These are phyloP conservation scores for Tachuris rubrigastra DNA, from an alignment of 2,113 vertebrate species.

Conservation along the genomic window DNA sequence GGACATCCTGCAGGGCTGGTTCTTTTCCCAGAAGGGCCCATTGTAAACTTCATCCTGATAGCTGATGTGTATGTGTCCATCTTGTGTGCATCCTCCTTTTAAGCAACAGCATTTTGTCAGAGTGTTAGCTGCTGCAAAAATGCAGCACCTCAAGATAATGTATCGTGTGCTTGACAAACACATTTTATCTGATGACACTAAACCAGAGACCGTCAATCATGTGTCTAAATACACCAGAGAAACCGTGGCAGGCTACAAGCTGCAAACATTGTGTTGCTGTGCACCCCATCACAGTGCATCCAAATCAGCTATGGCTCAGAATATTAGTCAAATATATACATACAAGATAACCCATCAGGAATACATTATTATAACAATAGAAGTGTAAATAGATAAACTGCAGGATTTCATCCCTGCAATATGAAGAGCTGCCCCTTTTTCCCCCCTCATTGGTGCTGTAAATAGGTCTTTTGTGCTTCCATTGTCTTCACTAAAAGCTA, in stretches of 20 bases:
- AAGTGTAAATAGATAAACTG: not conserved
- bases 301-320: not conserved
- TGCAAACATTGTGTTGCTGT: not conserved
- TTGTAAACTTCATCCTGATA: not conserved
- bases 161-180: not conserved
- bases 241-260: not conserved
- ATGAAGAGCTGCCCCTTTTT: not conserved
- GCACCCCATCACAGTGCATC: not conserved
- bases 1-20: not conserved
- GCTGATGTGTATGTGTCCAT: not conserved
- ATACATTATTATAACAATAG: not conserved
- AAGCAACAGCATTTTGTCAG: not conserved
- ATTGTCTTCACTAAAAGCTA: not conserved
- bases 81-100: not conserved
- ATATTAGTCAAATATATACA: not conserved
- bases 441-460: not conserved
- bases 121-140: not conserved
- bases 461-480: not conserved
- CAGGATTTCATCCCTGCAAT: not conserved
- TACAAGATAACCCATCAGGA: not conserved
- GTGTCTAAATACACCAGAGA: not conserved
- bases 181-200: not conserved
- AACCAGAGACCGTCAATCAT: constrained; percentile 24
- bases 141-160: not conserved
- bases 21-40: not conserved